Percentiles rank a stretch among this genome's conserved stretches.
phyloP scores from a whole-genome alignment of 2,113 vertebrate genomes.

The Ibidorhyncha struthersii region DNA sequence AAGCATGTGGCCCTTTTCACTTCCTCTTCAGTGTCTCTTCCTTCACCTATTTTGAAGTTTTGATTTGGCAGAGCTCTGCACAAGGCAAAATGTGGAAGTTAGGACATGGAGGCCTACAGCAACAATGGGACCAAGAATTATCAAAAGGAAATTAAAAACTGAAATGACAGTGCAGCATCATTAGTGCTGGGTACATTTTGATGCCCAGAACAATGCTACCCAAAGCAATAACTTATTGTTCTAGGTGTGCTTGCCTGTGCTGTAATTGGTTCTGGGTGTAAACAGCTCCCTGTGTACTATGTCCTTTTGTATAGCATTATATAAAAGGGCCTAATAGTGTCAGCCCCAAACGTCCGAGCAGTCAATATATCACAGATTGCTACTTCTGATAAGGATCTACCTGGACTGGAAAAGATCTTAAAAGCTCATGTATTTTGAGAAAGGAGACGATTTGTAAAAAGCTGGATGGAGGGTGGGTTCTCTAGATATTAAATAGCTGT shows the following conservation, averaged over 20 bases:
- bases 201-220: neutral
- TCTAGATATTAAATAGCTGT: neutral
- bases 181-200: neutral
- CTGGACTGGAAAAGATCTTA: neutral
- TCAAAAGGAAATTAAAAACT: neutral
- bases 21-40: conserved; percentile 82
- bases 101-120: neutral
- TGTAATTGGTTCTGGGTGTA: neutral
- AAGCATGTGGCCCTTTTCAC: conserved; percentile 84
- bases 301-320: neutral
- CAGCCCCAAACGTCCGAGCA: neutral
- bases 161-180: neutral
- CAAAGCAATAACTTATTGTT: neutral
- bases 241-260: neutral
- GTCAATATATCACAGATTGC: neutral
- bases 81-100: neutral
- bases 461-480: neutral
- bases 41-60: conserved; percentile 75
- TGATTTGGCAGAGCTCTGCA: conserved; percentile 73
- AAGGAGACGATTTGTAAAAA: neutral
- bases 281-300: neutral
- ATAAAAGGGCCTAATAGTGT: neutral
- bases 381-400: neutral
- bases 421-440: neutral
- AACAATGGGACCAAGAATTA: neutral